Evolutionary conservation across 2,797 vertebrate genomes (phyloP).

Genomic region (Scolopax bukidnonensis): DNA sequence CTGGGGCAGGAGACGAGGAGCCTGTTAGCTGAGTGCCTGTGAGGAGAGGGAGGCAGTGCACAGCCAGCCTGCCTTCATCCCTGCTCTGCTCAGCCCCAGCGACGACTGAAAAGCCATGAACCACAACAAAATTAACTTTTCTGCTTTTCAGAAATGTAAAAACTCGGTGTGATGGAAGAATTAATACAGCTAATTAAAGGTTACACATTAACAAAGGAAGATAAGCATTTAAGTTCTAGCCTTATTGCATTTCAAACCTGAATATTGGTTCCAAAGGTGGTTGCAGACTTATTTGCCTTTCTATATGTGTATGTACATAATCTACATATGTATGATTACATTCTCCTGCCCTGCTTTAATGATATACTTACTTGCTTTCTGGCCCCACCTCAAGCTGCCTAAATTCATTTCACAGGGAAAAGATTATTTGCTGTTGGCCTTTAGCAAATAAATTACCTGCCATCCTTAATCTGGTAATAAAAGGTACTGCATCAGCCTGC

Average conservation of each 20-base stretch:
- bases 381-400: conserved; percentile 19
- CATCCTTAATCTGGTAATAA: conserved; percentile 27
- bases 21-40: not conserved
- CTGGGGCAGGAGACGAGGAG: not conserved
- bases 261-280: not conserved
- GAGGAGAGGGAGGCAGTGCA: not conserved
- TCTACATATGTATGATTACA: conserved; percentile 27
- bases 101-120: not conserved
- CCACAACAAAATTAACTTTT: not conserved
- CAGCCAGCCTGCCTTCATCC: not conserved
- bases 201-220: conserved; percentile 26
- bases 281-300: conserved; percentile 20
- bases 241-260: conserved; percentile 22
- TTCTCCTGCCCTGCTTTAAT: not conserved
- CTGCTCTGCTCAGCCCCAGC: not conserved
- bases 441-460: conserved; percentile 26
- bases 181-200: conserved; percentile 37
- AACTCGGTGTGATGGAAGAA: not conserved
- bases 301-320: not conserved
- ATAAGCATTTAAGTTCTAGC: conserved; percentile 32
- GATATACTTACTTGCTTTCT: not conserved
- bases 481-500: conserved; percentile 7
- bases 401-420: conserved; percentile 25
- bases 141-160: conserved; percentile 26
- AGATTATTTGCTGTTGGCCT: conserved; percentile 26